Conservation (phyloP, 2,797 vertebrate species). For the Phoxinus dragarum region DNA sequence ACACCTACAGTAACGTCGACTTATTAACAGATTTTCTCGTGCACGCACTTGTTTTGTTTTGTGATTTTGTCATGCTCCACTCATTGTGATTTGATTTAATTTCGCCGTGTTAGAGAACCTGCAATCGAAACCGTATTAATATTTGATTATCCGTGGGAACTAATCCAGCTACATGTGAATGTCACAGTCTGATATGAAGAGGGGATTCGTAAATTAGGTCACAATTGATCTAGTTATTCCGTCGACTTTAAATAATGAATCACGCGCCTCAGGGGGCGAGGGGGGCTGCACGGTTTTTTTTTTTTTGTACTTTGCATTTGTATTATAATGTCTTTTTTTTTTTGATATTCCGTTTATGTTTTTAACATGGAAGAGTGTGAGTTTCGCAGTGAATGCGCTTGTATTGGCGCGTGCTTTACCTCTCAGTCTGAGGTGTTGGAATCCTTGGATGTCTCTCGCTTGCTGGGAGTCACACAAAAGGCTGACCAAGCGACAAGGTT, state of each 20-base stretch:
- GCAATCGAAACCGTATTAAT: conserved; percentile 60
- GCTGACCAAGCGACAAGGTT: conserved; percentile 57
- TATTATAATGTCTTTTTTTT: background rate
- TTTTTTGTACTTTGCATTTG: conserved; percentile 13
- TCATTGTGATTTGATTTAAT: conserved; percentile 20
- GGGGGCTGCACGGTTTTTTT: background rate
- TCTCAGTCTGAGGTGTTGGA: conserved; percentile 30
- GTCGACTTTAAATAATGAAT: conserved; percentile 71
- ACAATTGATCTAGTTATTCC: conserved; percentile 62
- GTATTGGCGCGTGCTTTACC: background rate
- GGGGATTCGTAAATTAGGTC: conserved; percentile 65
- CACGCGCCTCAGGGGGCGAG: conserved; percentile 41
- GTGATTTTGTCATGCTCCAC: background rate
- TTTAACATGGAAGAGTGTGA: background rate
- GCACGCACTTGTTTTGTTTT: background rate
- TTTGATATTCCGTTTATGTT: background rate
- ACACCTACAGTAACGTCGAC: background rate
- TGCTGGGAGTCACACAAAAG: conserved; percentile 63
- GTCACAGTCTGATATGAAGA: conserved; percentile 51
- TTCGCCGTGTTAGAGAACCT: conserved; percentile 2
- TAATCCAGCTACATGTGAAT: conserved; percentile 51
- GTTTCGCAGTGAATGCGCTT: background rate
- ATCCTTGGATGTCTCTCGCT: conserved; percentile 32
- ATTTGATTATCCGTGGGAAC: conserved; percentile 47
- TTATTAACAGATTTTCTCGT: background rate